A percentile compares a stretch with the other conserved stretches of the same genome.
Evolutionary conservation across 2,797 vertebrate species (phyloP).

Genomic region (Menidia menidia): DNA sequence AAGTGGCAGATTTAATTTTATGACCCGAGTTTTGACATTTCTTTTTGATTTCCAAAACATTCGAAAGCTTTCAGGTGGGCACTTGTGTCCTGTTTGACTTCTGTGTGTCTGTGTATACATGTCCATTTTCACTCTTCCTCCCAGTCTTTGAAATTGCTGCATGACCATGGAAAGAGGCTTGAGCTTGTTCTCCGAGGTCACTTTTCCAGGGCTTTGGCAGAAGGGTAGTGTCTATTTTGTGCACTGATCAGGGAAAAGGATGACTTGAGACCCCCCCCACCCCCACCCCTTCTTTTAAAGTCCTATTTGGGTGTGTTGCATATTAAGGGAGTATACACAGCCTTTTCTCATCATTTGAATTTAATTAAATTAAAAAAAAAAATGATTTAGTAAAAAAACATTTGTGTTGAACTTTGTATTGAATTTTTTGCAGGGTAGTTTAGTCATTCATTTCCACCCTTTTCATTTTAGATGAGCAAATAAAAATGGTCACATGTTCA

Average conservation of each 20-base stretch:
- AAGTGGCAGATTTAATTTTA: slow-evolving; percentile 36
- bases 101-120: slow-evolving; percentile 29
- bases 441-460: slow-evolving; percentile 16
- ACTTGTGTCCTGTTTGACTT: slow-evolving; percentile 37
- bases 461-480: slow-evolving; percentile 21
- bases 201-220: slow-evolving; percentile 67
- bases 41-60: slow-evolving; percentile 13
- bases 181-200: slow-evolving; percentile 73
- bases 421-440: not conserved
- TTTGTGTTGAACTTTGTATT: too few species aligned
- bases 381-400: not conserved
- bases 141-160: slow-evolving; percentile 54
- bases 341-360: slow-evolving; percentile 15
- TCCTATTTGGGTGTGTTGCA: slow-evolving; percentile 40
- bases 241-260: slow-evolving; percentile 59
- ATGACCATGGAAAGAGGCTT: slow-evolving; percentile 64
- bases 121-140: slow-evolving; percentile 42
- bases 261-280: slow-evolving; percentile 34
- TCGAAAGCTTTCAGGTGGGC: slow-evolving; percentile 22
- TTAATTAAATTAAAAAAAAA: too few species aligned
- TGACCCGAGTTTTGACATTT: slow-evolving; percentile 5
- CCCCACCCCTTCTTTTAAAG: slow-evolving; percentile 16
- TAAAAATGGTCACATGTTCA: slow-evolving; percentile 31
- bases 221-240: slow-evolving; percentile 70
- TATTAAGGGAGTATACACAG: slow-evolving; percentile 31